Conservation (phyloP, 2,797 vertebrate genomes). For the Triplophysa yarkandensis region DNA sequence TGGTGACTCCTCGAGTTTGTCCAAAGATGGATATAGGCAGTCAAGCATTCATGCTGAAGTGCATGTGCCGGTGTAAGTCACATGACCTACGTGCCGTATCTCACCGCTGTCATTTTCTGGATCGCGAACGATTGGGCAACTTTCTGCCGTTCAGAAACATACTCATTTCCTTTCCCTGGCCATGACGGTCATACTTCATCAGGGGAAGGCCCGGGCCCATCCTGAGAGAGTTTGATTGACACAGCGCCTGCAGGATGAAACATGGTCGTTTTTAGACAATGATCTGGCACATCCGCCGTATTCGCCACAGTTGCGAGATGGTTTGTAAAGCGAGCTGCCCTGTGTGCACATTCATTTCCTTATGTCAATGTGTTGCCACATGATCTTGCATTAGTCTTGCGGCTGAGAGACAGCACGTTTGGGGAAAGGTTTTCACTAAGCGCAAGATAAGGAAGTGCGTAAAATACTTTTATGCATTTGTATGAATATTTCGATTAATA, state of each 20-base stretch:
- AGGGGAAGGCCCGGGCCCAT: slow-evolving; percentile 65
- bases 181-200: slow-evolving; percentile 59
- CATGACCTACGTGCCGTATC: not conserved
- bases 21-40: slow-evolving; percentile 68
- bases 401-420: not conserved
- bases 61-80: not conserved
- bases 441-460: not conserved
- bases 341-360: slow-evolving; percentile 27
- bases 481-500: not conserved
- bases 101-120: slow-evolving; percentile 11
- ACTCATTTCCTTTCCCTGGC: slow-evolving; percentile 68
- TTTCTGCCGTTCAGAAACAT: slow-evolving; percentile 42
- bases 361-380: slow-evolving; percentile 8
- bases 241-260: slow-evolving; percentile 47
- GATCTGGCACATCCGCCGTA: slow-evolving; percentile 53
- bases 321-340: not conserved
- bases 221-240: slow-evolving; percentile 53
- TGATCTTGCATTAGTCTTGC: slow-evolving; percentile 7
- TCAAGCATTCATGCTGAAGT: slow-evolving; percentile 37
- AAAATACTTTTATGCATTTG: no score
- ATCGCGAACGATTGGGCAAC: slow-evolving; percentile 56
- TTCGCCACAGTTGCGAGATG: not conserved
- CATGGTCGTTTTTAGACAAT: slow-evolving; percentile 48
- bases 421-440: not conserved
- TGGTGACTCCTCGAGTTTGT: slow-evolving; percentile 58